A percentile compares a stretch with the other conserved stretches of the same genome.
phyloP scores from a whole-genome alignment of 2,888 invertebrate genomes.

The Drosophila koepferae region DNA sequence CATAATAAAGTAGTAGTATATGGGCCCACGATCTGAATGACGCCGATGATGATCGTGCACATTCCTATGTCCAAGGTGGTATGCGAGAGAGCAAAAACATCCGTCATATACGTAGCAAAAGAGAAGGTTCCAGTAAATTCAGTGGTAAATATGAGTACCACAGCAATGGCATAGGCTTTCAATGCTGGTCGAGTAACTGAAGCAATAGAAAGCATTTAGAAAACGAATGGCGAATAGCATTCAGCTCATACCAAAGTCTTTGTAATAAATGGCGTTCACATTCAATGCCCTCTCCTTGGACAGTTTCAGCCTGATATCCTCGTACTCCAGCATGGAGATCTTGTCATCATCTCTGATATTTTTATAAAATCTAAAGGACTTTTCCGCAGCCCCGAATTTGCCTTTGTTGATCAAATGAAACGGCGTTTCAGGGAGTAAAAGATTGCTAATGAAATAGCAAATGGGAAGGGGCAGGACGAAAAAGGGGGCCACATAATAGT shows the following conservation, averaged over 20 bases:
- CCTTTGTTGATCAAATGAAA: slow-evolving; percentile 65
- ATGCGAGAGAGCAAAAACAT: slow-evolving; percentile 68
- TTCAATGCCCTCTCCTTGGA: slow-evolving; percentile 44
- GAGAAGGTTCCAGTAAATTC: slow-evolving; percentile 72
- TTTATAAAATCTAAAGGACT: slow-evolving; percentile 71
- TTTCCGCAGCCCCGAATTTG: slow-evolving; percentile 59
- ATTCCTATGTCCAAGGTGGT: slow-evolving; percentile 68
- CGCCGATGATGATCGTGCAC: slow-evolving; percentile 78
- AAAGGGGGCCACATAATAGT: slow-evolving; percentile 61
- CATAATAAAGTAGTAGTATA: slow-evolving; percentile 65
- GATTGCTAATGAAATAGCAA: slow-evolving; percentile 53
- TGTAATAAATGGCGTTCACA: slow-evolving; percentile 39
- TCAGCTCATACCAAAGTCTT: slow-evolving; percentile 42
- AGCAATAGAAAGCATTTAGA: too few species aligned
- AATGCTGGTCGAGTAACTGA: slow-evolving; percentile 42
- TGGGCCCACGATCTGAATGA: slow-evolving; percentile 75
- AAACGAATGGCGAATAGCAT: too few species aligned
- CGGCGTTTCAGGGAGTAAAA: slow-evolving; percentile 77
- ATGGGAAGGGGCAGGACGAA: slow-evolving; percentile 64
- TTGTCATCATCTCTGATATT: slow-evolving; percentile 54
- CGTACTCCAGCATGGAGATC: slow-evolving; percentile 48
- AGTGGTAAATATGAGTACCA: slow-evolving; percentile 59
- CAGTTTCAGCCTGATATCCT: slow-evolving; percentile 44
- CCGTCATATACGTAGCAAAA: slow-evolving; percentile 73
- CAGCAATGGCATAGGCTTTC: slow-evolving; percentile 60